phyloP scores from a whole-genome alignment of 1,140 invertebrate species.

The Drosophila leontia region DNA sequence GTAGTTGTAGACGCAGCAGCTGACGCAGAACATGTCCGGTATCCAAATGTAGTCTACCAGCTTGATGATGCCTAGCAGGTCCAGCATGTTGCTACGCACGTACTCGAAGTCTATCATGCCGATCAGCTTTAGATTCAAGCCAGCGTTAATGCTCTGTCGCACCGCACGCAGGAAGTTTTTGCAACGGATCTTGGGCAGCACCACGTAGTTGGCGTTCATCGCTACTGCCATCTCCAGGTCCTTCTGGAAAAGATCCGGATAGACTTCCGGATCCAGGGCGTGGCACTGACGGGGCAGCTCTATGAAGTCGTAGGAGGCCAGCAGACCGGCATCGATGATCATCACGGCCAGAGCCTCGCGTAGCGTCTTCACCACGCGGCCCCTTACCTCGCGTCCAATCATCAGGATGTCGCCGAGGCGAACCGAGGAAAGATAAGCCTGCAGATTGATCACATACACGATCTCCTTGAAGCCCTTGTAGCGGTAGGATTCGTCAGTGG shows the following conservation, averaged over 20 bases:
- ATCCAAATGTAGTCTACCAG: conserved; percentile 78
- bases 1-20: conserved; percentile 67
- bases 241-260: conserved; percentile 43
- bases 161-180: conserved; percentile 63
- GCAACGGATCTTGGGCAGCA: conserved; percentile 75
- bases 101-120: conserved; percentile 80
- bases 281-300: conserved; percentile 78
- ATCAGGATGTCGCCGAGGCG: conserved; percentile 61
- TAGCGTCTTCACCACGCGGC: conserved; percentile 71
- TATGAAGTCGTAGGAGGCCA: conserved; percentile 75
- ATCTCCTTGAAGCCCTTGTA: conserved; percentile 72
- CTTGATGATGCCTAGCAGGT: conserved; percentile 75
- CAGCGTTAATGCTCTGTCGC: conserved; percentile 29
- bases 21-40: conserved; percentile 73
- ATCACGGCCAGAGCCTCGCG: conserved; percentile 65
- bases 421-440: conserved; percentile 55
- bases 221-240: conserved; percentile 52
- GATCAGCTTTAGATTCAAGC: conserved; percentile 62
- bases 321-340: conserved; percentile 69
- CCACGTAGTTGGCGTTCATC: conserved; percentile 64
- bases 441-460: conserved; percentile 69
- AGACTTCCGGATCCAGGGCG: conserved; percentile 28
- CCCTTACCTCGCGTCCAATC: conserved; percentile 64
- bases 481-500: conserved; percentile 62
- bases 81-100: conserved; percentile 75